Evolutionary conservation across 2,113 vertebrate species (phyloP), one percentile per base, ranked within the genome.

Genomic region (Misgurnus mizolepis): DNA sequence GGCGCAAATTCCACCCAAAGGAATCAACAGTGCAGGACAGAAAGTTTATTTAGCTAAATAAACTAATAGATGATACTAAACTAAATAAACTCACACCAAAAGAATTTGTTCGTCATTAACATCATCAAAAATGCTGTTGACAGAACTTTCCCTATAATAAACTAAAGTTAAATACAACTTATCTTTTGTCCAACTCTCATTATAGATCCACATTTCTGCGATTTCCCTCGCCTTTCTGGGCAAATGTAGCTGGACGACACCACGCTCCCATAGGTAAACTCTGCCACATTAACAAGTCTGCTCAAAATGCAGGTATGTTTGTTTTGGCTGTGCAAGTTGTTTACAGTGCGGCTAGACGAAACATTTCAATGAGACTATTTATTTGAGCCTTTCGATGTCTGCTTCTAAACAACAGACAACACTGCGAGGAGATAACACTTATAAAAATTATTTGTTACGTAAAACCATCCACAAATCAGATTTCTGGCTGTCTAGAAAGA

Each of bases 341-440:
- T 84, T 85, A 71, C 71, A 56, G 75, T 8, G 55, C 15, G 75
- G 60, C 75, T 47, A 78, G 82, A 79, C 79, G 15, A 67, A 81
- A 70, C 56, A 74, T 72, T 56, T 45, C 22, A 79, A 80, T 62
- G 17, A 34, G 40, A 8, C 9, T 34, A 66, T 75, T 84, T 80
- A 49, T 76, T 76, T 80, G 56, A 3, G 8, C 70, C 75, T 61
- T 62, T 17, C 27, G 7, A 6, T 18, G 17, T 58, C 55, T 58
- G 55, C 17, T 6, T 58, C n/a, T 58, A n/a, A 18, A 47, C n/a
- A 22, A 58, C n/a, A 3, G 7, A 58, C 55, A 58, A 58, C 55
- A 17, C 17, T 56, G 55, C 17, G n/a, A 56, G 27, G 27, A 53
- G 12, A 53, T 2, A 53, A 14, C 12, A 14, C 8, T 7, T 7